Percentiles rank a stretch among this genome's conserved stretches.
These are phyloP conservation scores for Matsumurasca onukii DNA, from an alignment of 1,140 invertebrate species.

Conservation along the genomic window DNA sequence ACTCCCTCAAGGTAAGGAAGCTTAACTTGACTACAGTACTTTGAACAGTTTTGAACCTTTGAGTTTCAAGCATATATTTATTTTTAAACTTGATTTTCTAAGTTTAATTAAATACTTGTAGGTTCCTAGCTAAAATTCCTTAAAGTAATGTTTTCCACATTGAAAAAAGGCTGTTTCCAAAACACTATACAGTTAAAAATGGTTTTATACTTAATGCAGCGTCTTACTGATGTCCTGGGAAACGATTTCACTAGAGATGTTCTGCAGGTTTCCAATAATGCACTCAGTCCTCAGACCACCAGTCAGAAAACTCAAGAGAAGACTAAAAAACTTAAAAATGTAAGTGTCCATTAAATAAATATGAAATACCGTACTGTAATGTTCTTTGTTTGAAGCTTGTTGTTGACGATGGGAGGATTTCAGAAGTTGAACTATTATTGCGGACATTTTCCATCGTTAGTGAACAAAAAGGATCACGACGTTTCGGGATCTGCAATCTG, in stretches of 20 bases:
- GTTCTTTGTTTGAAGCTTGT: no score
- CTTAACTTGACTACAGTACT: not conserved
- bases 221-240: slow-evolving; percentile 13
- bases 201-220: not conserved
- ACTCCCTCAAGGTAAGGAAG: not conserved
- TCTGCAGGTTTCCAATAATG: slow-evolving; percentile 1
- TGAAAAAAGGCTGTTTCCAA: not conserved
- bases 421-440: no score
- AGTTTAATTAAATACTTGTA: not conserved
- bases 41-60: not conserved
- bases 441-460: no score
- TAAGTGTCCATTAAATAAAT: slow-evolving; percentile 15
- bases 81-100: not conserved
- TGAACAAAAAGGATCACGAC: no score
- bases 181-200: not conserved
- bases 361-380: not conserved
- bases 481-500: no score
- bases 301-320: not conserved
- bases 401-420: no score
- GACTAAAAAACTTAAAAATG: slow-evolving; percentile 14
- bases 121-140: not conserved
- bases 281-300: not conserved
- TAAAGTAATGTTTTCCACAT: not conserved
- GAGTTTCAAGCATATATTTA: not conserved
- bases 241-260: slow-evolving; percentile 25